A percentile compares a stretch with the other conserved stretches of the same genome.
phyloP scores from a whole-genome alignment of 2,888 invertebrate genomes.

The Erebia palarica region DNA sequence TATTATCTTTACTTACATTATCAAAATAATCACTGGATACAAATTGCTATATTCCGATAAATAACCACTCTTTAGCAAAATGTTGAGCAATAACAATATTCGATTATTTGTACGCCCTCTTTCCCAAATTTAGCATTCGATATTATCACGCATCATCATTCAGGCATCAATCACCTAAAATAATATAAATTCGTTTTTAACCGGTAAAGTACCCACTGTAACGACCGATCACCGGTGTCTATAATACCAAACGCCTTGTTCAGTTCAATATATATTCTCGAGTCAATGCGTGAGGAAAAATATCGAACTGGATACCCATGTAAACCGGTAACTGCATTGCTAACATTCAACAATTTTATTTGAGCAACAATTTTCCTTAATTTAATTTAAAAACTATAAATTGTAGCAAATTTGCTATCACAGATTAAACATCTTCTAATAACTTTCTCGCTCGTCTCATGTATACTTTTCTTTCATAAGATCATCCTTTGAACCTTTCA shows the following conservation, averaged over 20 bases:
- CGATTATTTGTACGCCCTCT: too few relatives aligned
- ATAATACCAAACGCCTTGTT: neutral
- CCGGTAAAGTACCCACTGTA: neutral
- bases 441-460: neutral
- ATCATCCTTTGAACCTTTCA: constrained; percentile 48
- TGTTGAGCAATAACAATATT: neutral
- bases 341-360: neutral
- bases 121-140: too few relatives aligned
- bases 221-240: neutral
- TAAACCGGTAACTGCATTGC: neutral
- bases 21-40: too few relatives aligned
- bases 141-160: too few relatives aligned
- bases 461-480: constrained; percentile 50
- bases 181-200: neutral
- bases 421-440: constrained; percentile 31
- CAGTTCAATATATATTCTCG: neutral
- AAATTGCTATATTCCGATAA: too few relatives aligned
- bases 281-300: neutral
- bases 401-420: constrained; percentile 37
- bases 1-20: neutral
- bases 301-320: neutral
- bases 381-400: constrained; percentile 10
- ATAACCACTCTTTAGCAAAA: too few relatives aligned
- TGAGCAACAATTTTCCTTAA: constrained; percentile 4
- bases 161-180: neutral